phyloP scores from a whole-genome alignment of 2,888 invertebrate species.

The Lycophotia porphyrea region DNA sequence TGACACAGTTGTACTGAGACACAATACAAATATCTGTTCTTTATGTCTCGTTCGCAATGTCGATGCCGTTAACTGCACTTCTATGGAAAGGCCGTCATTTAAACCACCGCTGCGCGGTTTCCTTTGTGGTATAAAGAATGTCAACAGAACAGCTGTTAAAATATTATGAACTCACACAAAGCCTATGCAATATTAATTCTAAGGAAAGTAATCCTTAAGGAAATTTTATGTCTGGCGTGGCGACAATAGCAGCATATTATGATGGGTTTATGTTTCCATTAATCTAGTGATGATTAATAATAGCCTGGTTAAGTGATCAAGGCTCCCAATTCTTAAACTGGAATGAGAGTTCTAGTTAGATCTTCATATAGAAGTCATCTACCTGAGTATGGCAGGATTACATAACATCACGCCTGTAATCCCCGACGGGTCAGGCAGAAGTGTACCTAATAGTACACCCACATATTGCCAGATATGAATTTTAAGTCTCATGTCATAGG shows the following conservation, averaged over 20 bases:
- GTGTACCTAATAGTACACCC: too few species aligned
- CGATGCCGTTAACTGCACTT: constrained; percentile 29
- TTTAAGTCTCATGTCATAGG: too few species aligned
- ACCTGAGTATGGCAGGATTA: background rate
- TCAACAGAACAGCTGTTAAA: constrained; percentile 52
- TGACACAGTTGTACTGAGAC: constrained; percentile 24
- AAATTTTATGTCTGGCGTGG: background rate
- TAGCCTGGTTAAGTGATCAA: background rate
- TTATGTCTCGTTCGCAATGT: constrained; percentile 9
- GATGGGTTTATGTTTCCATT: background rate
- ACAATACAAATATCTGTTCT: constrained; percentile 30
- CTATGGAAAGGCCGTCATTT: constrained; percentile 34
- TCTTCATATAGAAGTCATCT: background rate
- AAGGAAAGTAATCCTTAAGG: constrained; percentile 19
- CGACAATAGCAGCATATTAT: background rate
- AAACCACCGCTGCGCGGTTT: constrained; percentile 20
- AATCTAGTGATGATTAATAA: background rate
- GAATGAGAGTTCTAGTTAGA: background rate
- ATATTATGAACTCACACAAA: constrained; percentile 38
- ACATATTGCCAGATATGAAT: too few species aligned
- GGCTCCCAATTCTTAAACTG: background rate
- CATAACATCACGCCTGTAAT: too few species aligned
- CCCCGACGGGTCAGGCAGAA: too few species aligned
- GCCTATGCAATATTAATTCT: constrained; percentile 20
- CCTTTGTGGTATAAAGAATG: constrained; percentile 28